These are phyloP conservation scores for Trematomus loennbergii DNA, from an alignment of 2,113 vertebrate genomes.

Conservation along the genomic window DNA sequence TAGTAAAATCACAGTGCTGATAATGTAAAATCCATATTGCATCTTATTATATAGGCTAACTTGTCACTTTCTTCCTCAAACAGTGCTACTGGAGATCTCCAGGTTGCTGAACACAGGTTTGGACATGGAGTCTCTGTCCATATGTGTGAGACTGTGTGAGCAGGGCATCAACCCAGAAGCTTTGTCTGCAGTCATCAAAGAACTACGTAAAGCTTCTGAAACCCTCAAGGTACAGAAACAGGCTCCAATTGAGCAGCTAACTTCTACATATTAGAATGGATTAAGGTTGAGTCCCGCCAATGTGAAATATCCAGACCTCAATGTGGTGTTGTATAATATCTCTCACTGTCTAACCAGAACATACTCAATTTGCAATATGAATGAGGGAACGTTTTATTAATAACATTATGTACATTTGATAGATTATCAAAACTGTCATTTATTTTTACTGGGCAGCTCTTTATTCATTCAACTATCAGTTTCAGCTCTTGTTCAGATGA, in stretches of 20 bases:
- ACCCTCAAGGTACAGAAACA: constrained; percentile 88
- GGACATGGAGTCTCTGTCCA: constrained; percentile 97
- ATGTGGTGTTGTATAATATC: background rate
- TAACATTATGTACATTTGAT: background rate
- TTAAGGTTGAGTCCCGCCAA: background rate
- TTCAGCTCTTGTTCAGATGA: background rate
- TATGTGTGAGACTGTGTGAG: constrained; percentile 97
- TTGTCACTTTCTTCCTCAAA: background rate
- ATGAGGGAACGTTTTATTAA: background rate
- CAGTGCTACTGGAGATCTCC: constrained; percentile 97
- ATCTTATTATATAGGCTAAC: background rate
- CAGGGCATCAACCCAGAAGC: constrained; percentile 99
- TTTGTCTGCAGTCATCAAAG: constrained; percentile 95
- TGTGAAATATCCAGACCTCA: background rate
- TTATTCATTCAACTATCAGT: background rate
- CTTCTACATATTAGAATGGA: background rate
- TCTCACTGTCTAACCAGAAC: background rate
- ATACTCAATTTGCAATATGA: too few species aligned
- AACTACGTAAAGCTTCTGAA: constrained; percentile 94
- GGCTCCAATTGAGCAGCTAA: background rate
- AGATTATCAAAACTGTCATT: background rate
- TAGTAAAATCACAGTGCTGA: too few species aligned
- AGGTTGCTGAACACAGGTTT: constrained; percentile 96
- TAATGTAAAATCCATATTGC: too few species aligned
- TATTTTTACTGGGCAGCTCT: background rate